phyloP scores from a whole-genome alignment of 92 coral and sea anemone species.

The Palythoa heliodiscus region DNA sequence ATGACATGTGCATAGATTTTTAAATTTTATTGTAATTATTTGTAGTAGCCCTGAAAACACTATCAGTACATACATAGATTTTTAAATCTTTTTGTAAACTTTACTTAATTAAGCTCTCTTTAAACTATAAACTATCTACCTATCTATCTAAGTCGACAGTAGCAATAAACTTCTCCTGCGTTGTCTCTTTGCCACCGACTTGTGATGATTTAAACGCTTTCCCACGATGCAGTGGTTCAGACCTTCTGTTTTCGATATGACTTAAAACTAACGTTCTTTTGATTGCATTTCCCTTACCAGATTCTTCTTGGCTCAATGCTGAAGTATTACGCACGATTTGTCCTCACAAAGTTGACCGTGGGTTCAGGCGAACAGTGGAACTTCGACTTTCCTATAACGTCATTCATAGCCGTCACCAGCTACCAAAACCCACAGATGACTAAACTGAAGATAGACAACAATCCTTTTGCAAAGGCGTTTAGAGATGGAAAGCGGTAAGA shows the following conservation, averaged over 20 bases:
- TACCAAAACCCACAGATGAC: conserved; percentile 84
- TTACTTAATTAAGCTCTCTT: too few species aligned
- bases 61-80: too few species aligned
- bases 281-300: conserved; percentile 43
- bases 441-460: conserved; percentile 87
- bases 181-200: too few species aligned
- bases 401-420: conserved; percentile 91
- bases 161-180: too few species aligned
- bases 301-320: conserved; percentile 75
- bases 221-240: neutral
- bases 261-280: neutral
- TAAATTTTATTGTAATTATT: too few species aligned
- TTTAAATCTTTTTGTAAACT: too few species aligned
- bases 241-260: neutral
- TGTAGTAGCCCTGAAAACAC: too few species aligned
- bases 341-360: conserved; percentile 72
- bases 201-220: neutral
- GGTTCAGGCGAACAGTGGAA: conserved; percentile 81
- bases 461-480: conserved; percentile 86
- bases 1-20: too few species aligned
- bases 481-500: conserved; percentile 76
- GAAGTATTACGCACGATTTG: conserved; percentile 78
- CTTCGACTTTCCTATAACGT: conserved; percentile 91
- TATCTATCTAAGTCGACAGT: too few species aligned
- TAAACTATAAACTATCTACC: too few species aligned